Percentiles rank a stretch among this genome's conserved stretches.
Evolutionary conservation across 2,113 vertebrate species (phyloP).

Genomic region (Micronisus gabar): DNA sequence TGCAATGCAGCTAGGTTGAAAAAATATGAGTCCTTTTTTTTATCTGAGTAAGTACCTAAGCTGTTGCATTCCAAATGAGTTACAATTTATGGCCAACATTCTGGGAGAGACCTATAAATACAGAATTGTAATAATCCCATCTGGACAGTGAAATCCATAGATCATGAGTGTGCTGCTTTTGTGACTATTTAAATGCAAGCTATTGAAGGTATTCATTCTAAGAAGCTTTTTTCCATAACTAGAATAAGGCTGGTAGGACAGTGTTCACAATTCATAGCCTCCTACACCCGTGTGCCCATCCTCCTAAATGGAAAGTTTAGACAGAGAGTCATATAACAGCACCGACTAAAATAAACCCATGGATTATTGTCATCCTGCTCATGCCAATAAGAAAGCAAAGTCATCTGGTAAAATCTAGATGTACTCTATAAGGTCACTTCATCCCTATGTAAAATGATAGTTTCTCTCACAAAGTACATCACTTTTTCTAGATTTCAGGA

Average conservation of each 20-base stretch:
- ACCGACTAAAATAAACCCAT: not conserved
- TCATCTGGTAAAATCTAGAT: not conserved
- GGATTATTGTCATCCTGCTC: not conserved
- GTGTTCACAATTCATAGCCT: not conserved
- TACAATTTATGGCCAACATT: not conserved
- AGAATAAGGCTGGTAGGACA: not conserved
- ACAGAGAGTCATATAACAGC: fast-evolving
- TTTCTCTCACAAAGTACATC: not conserved
- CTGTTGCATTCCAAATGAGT: not conserved
- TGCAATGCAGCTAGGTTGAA: not conserved
- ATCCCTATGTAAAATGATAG: not conserved
- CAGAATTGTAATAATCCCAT: not conserved
- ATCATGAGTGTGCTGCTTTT: not conserved
- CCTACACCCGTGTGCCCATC: not conserved
- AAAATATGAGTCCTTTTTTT: not conserved
- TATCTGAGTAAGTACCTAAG: not conserved
- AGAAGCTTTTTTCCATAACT: not conserved
- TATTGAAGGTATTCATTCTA: not conserved
- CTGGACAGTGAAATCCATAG: not conserved
- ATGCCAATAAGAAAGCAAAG: not conserved
- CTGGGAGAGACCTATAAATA: not conserved
- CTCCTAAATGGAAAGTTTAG: not conserved
- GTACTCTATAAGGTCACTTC: not conserved
- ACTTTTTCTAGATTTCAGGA: not conserved
- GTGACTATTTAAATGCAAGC: not conserved